Base-by-base conservation (phyloP, 2,113 vertebrate genomes). In the Phodopus roborovskii region DNA sequence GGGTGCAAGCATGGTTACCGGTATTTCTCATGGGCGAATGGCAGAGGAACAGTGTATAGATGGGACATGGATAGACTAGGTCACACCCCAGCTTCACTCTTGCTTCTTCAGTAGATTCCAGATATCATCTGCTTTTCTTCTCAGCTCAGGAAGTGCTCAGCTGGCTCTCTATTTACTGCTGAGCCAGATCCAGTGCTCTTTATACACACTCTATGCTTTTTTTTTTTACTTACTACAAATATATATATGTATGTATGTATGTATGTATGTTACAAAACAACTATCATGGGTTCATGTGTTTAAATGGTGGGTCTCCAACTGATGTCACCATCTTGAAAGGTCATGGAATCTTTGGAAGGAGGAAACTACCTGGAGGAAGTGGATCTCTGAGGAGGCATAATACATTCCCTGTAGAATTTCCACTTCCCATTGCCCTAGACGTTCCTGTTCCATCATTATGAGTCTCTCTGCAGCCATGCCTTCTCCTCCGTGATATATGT, bases 131-230 rank as follows among this genome's bases (percentile, higher is more conserved):
- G 70, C 13, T 64, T 30, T 68, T 48, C 74, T 77, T 53, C 88
- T 73, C 74, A 33, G 33, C 28, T 48, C 36, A 83, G 12, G 1
- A 2, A 70, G 87, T 79, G 58, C 79, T 94, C 94, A 83, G 88
- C 90, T 95, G 42, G 0, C 30, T 93, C 74, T 70, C 70, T 87
- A 48, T 36, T 45, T 45, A 45, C 45, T 22, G 36, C 48, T 17
- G 11, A 62, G 87, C 26, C 19, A 70, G 62, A 22, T 45, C 78
- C 79, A 93, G 83, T 9, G 79, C 84, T 92, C 87, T 83, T 78
- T n/a, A 83, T 68, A 92, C n/a, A 91, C 95, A 87, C 94, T 75
- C 60, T 68, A 50, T 53, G 81, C 6, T 83, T 92, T 79, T 26
- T 79, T 26, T 86, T 73, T 56, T 77, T 48, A 7, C 33, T 9